A percentile compares a stretch with the other conserved stretches of the same genome.
Evolutionary conservation across 2,888 invertebrate species (phyloP).

Genomic region (Eudasyphora cyanicolor): DNA sequence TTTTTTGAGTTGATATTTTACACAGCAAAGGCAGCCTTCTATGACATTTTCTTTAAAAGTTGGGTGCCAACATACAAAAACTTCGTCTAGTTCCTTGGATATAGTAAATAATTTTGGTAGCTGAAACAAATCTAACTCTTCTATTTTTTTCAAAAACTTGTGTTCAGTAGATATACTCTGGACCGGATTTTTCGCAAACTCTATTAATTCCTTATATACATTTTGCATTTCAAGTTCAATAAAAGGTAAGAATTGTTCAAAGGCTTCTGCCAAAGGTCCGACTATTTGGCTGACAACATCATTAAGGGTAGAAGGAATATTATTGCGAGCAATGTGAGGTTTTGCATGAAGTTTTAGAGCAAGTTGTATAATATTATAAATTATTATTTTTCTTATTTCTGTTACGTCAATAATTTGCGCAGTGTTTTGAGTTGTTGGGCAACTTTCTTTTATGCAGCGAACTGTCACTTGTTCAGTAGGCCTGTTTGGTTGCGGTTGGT

Average conservation of each 20-base stretch:
- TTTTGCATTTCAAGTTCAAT: conserved; percentile 32
- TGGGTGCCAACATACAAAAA: conserved; percentile 50
- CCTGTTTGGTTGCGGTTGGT: neutral
- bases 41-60: conserved; percentile 57
- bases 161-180: conserved; percentile 40
- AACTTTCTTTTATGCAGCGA: neutral
- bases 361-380: conserved; percentile 30
- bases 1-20: conserved; percentile 49
- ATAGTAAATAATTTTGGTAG: conserved; percentile 45
- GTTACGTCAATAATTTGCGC: conserved; percentile 16
- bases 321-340: conserved; percentile 48
- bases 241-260: conserved; percentile 37
- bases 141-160: conserved; percentile 42
- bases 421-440: neutral
- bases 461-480: neutral
- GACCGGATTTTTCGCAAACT: conserved; percentile 37
- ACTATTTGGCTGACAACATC: conserved; percentile 41
- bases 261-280: conserved; percentile 23
- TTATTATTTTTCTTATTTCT: conserved; percentile 15
- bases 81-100: conserved; percentile 41
- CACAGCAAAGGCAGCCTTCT: conserved; percentile 47
- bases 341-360: conserved; percentile 41
- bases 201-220: conserved; percentile 37
- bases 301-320: conserved; percentile 31
- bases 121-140: conserved; percentile 43